A percentile compares a stretch with the other conserved stretches of the same genome.
Evolutionary conservation across 2,113 vertebrate genomes (phyloP).

Genomic region (Silurus meridionalis): DNA sequence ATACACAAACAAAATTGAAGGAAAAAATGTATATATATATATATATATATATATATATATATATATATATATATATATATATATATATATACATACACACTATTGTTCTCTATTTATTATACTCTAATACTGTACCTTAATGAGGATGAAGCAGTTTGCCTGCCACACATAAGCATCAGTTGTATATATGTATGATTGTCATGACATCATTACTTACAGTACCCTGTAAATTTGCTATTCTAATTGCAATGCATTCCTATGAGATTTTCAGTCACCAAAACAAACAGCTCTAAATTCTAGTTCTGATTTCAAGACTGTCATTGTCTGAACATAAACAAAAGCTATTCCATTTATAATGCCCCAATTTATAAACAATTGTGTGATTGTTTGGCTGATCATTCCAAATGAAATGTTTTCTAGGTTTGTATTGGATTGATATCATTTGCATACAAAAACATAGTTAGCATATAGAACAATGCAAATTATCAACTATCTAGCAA

Average conservation of each 20-base stretch:
- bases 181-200: slow-evolving; percentile 23
- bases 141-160: background rate
- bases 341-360: slow-evolving; percentile 63
- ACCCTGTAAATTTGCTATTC: background rate
- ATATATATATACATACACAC: background rate
- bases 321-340: slow-evolving; percentile 63
- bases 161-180: background rate
- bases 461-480: background rate
- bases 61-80: no score
- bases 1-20: no score
- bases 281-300: slow-evolving; percentile 18
- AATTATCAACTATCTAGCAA: background rate
- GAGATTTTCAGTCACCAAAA: slow-evolving; percentile 50
- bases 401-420: slow-evolving; percentile 53
- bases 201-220: background rate
- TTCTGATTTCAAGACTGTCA: slow-evolving; percentile 56
- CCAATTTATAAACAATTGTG: slow-evolving; percentile 61
- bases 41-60: background rate
- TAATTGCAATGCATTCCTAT: background rate
- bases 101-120: no score
- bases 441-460: background rate
- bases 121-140: slow-evolving; percentile 28
- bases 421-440: slow-evolving; percentile 27
- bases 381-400: slow-evolving; percentile 56
- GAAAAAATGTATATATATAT: no score